Evolutionary conservation across 1,140 invertebrate species (phyloP).

Genomic region (Pachyrhynchus sulphureomaculatus): DNA sequence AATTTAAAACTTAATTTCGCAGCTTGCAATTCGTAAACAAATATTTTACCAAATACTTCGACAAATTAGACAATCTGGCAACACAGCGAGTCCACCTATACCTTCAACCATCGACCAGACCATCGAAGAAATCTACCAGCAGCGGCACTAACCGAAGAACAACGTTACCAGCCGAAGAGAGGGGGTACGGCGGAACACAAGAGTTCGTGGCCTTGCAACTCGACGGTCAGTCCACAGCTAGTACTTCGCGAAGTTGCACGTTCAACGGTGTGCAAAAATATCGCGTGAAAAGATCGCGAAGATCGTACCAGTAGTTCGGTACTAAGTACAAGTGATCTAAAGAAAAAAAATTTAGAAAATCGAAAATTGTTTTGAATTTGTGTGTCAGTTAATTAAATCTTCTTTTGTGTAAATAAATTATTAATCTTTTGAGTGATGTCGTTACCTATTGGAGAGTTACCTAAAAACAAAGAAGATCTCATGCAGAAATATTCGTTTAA

Average conservation of each 20-base stretch:
- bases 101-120: slow-evolving; percentile 3
- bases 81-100: slow-evolving; percentile 1
- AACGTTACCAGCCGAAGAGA: slow-evolving; percentile 11
- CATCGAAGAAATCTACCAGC: background rate
- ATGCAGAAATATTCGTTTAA: too few relatives aligned
- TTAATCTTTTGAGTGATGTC: too few relatives aligned
- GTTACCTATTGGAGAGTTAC: too few relatives aligned
- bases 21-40: too few relatives aligned
- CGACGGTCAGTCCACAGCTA: slow-evolving; percentile 22
- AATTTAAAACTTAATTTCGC: too few relatives aligned
- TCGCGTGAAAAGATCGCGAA: slow-evolving; percentile 15
- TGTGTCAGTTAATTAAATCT: too few relatives aligned
- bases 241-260: slow-evolving; percentile 5
- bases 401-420: too few relatives aligned
- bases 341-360: too few relatives aligned
- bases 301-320: background rate
- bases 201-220: slow-evolving; percentile 31
- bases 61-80: background rate
- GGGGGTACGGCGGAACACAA: slow-evolving; percentile 18
- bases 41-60: too few relatives aligned
- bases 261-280: background rate
- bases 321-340: background rate
- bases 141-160: slow-evolving; percentile 15
- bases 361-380: too few relatives aligned
- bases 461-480: too few relatives aligned